phyloP scores from a whole-genome alignment of 2,113 vertebrate species.

The Pedionomus torquatus region DNA sequence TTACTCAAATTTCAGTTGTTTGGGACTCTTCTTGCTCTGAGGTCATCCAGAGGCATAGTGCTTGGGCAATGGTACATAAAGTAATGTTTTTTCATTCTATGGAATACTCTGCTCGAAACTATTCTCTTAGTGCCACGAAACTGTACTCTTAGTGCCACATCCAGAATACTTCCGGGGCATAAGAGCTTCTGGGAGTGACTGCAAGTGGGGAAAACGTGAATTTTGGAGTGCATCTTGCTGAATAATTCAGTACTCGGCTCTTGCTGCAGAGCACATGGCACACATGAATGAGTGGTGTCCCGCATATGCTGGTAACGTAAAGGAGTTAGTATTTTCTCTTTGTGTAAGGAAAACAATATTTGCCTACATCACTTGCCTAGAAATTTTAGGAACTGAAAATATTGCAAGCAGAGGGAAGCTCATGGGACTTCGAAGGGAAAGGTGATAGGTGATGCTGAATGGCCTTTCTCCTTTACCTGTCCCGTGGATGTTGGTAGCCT shows the following conservation, averaged over 20 bases:
- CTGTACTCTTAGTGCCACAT: not conserved
- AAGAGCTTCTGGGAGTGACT: not conserved
- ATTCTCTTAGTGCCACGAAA: not conserved
- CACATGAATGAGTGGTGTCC: not conserved
- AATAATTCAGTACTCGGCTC: not conserved
- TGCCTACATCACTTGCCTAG: not conserved
- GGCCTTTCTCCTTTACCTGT: not conserved
- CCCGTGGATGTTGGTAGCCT: not conserved
- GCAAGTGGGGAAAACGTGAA: not conserved
- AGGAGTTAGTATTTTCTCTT: not conserved
- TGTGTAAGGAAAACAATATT: accelerated
- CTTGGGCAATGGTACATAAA: not conserved
- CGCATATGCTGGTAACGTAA: accelerated
- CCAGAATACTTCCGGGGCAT: not conserved
- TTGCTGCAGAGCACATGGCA: not conserved
- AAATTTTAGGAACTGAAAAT: not conserved
- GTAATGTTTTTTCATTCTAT: not conserved
- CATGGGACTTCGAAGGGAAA: not conserved
- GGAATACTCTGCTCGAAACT: not conserved
- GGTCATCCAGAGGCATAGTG: not conserved
- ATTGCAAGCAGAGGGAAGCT: not conserved
- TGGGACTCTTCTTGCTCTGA: not conserved
- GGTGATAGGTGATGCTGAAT: not conserved
- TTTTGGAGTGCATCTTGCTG: not conserved
- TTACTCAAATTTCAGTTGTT: slow-evolving; percentile 19